Conservation (phyloP, 2,888 invertebrate genomes). For the Osedax frankpressi region DNA sequence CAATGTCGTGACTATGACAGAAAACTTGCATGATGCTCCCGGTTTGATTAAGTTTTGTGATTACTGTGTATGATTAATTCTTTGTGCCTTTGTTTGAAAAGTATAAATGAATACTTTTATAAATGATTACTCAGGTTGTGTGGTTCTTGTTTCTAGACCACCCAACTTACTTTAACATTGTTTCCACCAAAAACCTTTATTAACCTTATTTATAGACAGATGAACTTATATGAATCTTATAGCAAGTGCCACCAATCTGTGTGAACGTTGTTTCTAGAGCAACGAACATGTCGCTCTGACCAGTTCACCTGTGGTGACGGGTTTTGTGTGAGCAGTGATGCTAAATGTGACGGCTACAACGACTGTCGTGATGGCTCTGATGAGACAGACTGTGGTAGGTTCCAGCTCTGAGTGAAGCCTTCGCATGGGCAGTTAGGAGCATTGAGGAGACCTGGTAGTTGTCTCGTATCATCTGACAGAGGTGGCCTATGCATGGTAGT, state of each 20-base stretch:
- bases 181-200: too few species aligned
- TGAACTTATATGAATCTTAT: not conserved
- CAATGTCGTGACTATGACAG: too few species aligned
- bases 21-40: too few species aligned
- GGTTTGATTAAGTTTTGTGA: too few species aligned
- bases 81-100: too few species aligned
- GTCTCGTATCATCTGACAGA: not conserved
- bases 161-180: too few species aligned
- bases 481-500: not conserved
- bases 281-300: not conserved
- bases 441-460: not conserved
- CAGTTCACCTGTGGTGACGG: slow-evolving; percentile 37
- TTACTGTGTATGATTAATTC: too few species aligned
- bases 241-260: not conserved
- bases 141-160: not conserved
- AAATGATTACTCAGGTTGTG: not conserved
- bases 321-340: slow-evolving; percentile 53
- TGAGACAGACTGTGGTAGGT: slow-evolving; percentile 59
- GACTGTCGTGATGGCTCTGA: slow-evolving; percentile 93
- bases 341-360: slow-evolving; percentile 85
- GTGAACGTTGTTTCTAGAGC: slow-evolving; percentile 2
- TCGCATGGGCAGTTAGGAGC: slow-evolving; percentile 1
- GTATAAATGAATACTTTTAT: too few species aligned
- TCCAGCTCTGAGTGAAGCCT: not conserved
- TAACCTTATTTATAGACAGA: not conserved